Evolutionary conservation across 2,888 invertebrate genomes (phyloP).

Genomic region (Sthenelais limicola): DNA sequence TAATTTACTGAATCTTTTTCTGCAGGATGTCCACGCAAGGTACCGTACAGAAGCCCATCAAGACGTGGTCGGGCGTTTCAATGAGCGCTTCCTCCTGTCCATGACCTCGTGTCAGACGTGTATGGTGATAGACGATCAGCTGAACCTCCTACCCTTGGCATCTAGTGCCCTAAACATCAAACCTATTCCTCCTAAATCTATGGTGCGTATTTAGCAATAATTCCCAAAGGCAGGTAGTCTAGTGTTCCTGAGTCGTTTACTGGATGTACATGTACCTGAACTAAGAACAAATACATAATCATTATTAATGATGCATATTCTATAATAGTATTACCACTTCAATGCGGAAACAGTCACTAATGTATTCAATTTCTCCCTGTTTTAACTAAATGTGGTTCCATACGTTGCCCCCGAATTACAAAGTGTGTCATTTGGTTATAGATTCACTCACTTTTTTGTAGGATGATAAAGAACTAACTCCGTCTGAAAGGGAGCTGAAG

Average conservation of each 20-base stretch:
- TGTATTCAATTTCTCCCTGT: too few relatives aligned
- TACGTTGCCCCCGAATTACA: neutral
- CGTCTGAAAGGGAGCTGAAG: conserved; percentile 77
- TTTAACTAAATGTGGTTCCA: neutral
- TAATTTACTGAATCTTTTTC: conserved; percentile 2
- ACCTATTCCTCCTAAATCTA: conserved; percentile 75
- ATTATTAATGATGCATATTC: too few relatives aligned
- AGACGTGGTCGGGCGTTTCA: conserved; percentile 93
- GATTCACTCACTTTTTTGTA: neutral
- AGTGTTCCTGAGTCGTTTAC: too few relatives aligned
- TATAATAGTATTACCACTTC: too few relatives aligned
- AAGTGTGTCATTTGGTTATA: neutral
- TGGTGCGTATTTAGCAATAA: conserved; percentile 55
- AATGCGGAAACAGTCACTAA: too few relatives aligned
- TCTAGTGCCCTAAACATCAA: conserved; percentile 88
- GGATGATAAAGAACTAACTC: conserved; percentile 34
- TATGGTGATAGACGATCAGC: conserved; percentile 93
- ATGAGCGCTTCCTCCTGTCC: conserved; percentile 95
- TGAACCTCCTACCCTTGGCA: conserved; percentile 92
- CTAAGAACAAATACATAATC: too few relatives aligned
- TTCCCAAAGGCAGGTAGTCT: too few relatives aligned
- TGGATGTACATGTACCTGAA: too few relatives aligned
- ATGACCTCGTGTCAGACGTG: conserved; percentile 88
- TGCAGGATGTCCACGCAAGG: conserved; percentile 91
- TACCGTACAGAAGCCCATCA: conserved; percentile 96